Evolutionary conservation across 2,113 vertebrate genomes (phyloP), one percentile per base, ranked within the genome.

Genomic region (Neodon shergylaensis): DNA sequence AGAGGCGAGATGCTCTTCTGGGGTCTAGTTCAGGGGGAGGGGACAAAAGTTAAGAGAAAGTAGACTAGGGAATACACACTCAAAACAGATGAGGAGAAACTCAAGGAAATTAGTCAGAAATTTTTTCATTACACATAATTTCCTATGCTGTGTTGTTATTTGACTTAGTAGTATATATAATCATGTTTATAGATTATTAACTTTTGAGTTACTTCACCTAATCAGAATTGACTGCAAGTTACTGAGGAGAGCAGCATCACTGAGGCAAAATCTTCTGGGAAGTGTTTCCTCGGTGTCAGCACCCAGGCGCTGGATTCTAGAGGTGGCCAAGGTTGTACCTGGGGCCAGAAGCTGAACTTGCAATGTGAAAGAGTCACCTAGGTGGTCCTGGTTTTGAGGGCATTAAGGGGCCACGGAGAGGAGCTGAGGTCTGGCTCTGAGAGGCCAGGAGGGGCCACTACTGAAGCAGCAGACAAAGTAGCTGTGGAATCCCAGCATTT

Each of bases 1-100:
- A 44, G 86, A 54, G 19, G 16, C 0, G 0, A 72, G 47, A 86
- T 28, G 7, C 54, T 66, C 72, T 76, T 54, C 58, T 61, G 44
- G 42, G 28, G 58, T 36, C 83, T 42, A 44, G 42, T 81, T 65
- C 47, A 10, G 26, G n/a, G 61, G 28, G 42, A 33, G 39, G 61
- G 16, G 16, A 39, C 21, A 72, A 66, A 95, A 90, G 76, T 63
- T 85, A 92, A 94, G 39, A 88, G 54, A 54, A 88, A 81, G 33
- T 42, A 39, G 11, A 74, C 36, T 21, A 84, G 36, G 54, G 42
- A 19, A 31, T 5, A 49, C 54, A 19, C 17, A 19, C 54, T 26
- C 54, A 39, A 11, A 79, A 24, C 22, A 88, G 2, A 9, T n/a
- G 65, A 94, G 36, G 47, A 13, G 3, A 89, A 3, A 58, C 36